Percentiles rank a stretch among this genome's conserved stretches.
phyloP scores from a whole-genome alignment of 1,140 invertebrate species.

The Drosophila tsacasi region DNA sequence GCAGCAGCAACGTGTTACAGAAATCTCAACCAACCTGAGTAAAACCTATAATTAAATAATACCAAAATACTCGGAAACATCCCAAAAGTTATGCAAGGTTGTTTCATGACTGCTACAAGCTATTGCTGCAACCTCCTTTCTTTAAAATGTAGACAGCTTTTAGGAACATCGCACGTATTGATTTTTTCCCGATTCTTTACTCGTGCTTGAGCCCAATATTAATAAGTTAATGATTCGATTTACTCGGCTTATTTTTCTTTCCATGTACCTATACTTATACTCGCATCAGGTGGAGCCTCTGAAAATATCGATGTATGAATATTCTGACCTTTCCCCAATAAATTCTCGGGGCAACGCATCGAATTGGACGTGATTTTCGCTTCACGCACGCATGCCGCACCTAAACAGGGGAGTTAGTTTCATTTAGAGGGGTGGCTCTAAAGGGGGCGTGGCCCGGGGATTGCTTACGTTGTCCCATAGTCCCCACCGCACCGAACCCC shows the following conservation, averaged over 20 bases:
- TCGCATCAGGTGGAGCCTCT: slow-evolving; percentile 30
- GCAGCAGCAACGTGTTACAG: not conserved
- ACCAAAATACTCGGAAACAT: not conserved
- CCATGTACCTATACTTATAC: not conserved
- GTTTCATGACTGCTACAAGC: no score
- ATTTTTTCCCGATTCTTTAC: not conserved
- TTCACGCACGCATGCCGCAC: slow-evolving; percentile 66
- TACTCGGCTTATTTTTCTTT: slow-evolving; percentile 9
- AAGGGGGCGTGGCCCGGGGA: slow-evolving; percentile 34
- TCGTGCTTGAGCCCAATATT: not conserved
- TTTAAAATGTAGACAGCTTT: not conserved
- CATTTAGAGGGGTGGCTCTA: slow-evolving; percentile 22
- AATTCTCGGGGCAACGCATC: slow-evolving; percentile 66
- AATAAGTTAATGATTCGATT: slow-evolving; percentile 17
- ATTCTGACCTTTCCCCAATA: slow-evolving; percentile 79
- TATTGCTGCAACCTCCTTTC: not conserved
- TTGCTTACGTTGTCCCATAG: slow-evolving; percentile 59
- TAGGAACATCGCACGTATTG: slow-evolving; percentile 1
- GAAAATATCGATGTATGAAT: slow-evolving; percentile 79
- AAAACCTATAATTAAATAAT: not conserved
- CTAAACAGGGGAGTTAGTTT: slow-evolving; percentile 55
- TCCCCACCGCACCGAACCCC: not conserved
- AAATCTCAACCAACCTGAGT: not conserved
- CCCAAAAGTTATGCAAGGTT: not conserved
- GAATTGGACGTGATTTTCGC: slow-evolving; percentile 78